A percentile compares a stretch with the other conserved stretches of the same genome.
These are phyloP conservation scores for Drosophila peninsularis DNA, from an alignment of 2,888 invertebrate genomes.

Conservation along the genomic window DNA sequence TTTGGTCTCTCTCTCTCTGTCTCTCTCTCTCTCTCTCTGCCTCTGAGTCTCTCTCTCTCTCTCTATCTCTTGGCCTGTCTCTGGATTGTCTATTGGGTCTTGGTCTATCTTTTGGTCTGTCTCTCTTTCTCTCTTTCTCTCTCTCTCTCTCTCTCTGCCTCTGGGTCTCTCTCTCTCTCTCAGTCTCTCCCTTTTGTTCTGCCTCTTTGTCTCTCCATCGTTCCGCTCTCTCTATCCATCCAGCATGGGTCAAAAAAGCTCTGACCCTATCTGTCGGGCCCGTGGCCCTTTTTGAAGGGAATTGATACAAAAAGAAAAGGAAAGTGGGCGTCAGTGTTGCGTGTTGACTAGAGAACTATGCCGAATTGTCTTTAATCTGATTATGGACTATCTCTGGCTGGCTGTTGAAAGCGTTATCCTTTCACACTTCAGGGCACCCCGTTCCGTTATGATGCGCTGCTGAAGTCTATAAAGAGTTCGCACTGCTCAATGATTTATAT, in stretches of 20 bases:
- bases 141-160: too few relatives aligned
- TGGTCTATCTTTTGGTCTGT: too few relatives aligned
- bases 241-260: neutral
- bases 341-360: neutral
- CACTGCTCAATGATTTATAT: slow-evolving; percentile 45
- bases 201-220: neutral
- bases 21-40: too few relatives aligned
- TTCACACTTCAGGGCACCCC: slow-evolving; percentile 12
- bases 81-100: too few relatives aligned
- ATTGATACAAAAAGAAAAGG: neutral
- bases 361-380: slow-evolving; percentile 11
- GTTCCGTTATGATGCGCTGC: slow-evolving; percentile 4
- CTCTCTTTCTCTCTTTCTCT: neutral
- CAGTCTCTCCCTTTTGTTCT: too few relatives aligned
- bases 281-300: neutral
- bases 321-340: neutral
- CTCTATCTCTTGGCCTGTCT: too few relatives aligned
- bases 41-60: too few relatives aligned
- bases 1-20: too few relatives aligned
- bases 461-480: neutral
- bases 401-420: slow-evolving; percentile 5
- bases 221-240: too few relatives aligned
- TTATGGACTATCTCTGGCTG: slow-evolving; percentile 1
- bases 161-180: too few relatives aligned
- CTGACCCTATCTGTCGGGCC: neutral